Conservation (phyloP, 2,888 invertebrate species). For the Conchocele bisecta region DNA sequence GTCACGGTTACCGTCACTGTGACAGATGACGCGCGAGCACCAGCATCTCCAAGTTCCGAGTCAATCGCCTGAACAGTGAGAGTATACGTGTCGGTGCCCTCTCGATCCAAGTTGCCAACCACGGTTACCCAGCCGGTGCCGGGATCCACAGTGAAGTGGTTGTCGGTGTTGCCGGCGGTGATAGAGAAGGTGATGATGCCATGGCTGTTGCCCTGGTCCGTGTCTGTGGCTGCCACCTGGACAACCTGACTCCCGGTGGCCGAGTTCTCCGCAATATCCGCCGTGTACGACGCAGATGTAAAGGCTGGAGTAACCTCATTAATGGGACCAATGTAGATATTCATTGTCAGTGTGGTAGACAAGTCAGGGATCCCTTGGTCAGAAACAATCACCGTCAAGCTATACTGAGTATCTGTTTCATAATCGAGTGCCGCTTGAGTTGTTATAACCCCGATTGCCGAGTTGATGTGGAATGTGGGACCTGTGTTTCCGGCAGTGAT, state of each 20-base stretch:
- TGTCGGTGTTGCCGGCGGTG: conserved; percentile 22
- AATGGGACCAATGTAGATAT: conserved; percentile 54
- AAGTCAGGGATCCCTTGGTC: conserved; percentile 60
- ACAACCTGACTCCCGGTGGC: conserved; percentile 60
- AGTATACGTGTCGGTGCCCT: conserved; percentile 53
- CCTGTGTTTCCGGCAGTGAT: conserved; percentile 39
- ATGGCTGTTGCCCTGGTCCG: conserved; percentile 63
- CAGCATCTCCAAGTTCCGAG: conserved; percentile 56
- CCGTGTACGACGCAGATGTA: too few species aligned
- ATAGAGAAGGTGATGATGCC: conserved; percentile 64
- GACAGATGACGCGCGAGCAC: conserved; percentile 86
- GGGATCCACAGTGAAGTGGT: conserved; percentile 60
- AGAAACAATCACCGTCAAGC: conserved; percentile 55
- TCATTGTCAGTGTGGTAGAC: conserved; percentile 36
- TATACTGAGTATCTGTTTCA: conserved; percentile 62
- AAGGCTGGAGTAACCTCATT: conserved; percentile 66
- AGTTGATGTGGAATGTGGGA: conserved; percentile 42
- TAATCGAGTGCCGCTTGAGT: conserved; percentile 62
- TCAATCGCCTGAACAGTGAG: conserved; percentile 59
- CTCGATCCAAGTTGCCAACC: conserved; percentile 68
- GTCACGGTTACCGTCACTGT: conserved; percentile 92
- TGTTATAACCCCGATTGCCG: conserved; percentile 51
- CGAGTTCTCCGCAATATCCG: conserved; percentile 53
- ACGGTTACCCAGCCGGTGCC: conserved; percentile 65
- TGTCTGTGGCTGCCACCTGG: conserved; percentile 64